Evolutionary conservation across 2,797 vertebrate species (phyloP), one percentile per base, ranked within the genome.

Genomic region (Hylomyscus alleni): DNA sequence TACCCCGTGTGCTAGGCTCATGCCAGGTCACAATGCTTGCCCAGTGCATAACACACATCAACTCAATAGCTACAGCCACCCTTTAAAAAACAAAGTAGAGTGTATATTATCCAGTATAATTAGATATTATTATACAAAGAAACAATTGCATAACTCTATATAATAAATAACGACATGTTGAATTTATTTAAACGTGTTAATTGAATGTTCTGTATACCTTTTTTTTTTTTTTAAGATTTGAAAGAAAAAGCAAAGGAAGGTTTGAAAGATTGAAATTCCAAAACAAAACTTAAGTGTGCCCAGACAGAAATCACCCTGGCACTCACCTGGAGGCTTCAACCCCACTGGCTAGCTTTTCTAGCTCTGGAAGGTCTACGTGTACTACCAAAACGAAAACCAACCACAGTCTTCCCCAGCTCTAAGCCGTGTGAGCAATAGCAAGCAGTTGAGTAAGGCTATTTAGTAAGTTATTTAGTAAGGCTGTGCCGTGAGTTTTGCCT

Each of bases 241-340:
- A 94, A 56, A 82, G 37, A 86, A 86, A 75, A 92, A 77, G 37
- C 69, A 37, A 76, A 92, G 6, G 31, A 77, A 69, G 78, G 37
- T 15, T 83, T 60, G 22, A 95, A 95, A 76, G 37, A 58, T 44
- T 60, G 34, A 58, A 96, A 4, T 31, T 44, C 87, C 26, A 92
- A 26, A 3, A 60, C 17, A 47, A 47, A 76, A 29, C 44, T 76
- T 82, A 40, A 82, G 40, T 40, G 54, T 58, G 22, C 56, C 56
- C 80, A 58, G 19, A 40, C 22, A 58, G 80, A 40, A 40, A 82
- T 82, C 54, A 60, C 34, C 31, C 4, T 34, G 50, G 50, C 20
- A 12, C 17, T 52, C 9, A 34, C 9, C 50, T 34, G 9, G 75
- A 52, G 15, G n/a, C 37, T 37, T 58, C 22, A 24, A 9, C 54